A percentile compares a stretch with the other conserved stretches of the same genome.
Evolutionary conservation across 92 coral and sea anemone genomes (phyloP).

Genomic region (Palythoa grandiflora): DNA sequence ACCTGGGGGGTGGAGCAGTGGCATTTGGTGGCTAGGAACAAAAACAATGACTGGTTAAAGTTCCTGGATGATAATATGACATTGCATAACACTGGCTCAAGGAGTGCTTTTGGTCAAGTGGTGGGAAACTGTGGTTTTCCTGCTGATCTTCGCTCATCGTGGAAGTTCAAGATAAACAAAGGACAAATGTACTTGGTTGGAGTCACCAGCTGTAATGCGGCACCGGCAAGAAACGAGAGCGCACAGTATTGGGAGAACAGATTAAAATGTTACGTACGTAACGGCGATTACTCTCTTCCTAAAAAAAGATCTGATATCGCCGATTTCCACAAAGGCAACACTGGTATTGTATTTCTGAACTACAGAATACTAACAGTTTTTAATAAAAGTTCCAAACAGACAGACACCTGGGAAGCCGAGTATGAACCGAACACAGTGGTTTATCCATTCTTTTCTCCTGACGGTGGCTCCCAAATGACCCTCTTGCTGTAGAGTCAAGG

Average conservation of each 20-base stretch:
- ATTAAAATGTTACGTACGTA: neutral
- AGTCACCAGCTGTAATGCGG: neutral
- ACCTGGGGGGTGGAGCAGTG: constrained; percentile 23
- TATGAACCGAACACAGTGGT: neutral
- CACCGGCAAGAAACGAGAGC: neutral
- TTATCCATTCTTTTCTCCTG: neutral
- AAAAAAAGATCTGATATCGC: neutral
- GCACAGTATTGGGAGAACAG: neutral
- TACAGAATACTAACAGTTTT: neutral
- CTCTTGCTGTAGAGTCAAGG: too few species aligned
- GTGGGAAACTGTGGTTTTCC: neutral
- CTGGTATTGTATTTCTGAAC: neutral
- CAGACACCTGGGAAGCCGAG: neutral
- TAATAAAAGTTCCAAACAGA: neutral
- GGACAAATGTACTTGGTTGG: neutral
- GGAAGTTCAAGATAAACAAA: neutral
- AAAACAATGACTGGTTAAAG: neutral
- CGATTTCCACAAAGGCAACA: neutral
- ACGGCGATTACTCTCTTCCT: neutral
- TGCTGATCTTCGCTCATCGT: neutral
- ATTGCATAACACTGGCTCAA: neutral
- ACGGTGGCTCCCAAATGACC: neutral
- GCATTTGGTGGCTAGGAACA: constrained; percentile 8
- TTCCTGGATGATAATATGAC: constrained; percentile 3
- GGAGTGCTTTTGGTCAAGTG: too few species aligned